Evolutionary conservation across 2,888 invertebrate species (phyloP).

Genomic region (Tyria jacobaeae): DNA sequence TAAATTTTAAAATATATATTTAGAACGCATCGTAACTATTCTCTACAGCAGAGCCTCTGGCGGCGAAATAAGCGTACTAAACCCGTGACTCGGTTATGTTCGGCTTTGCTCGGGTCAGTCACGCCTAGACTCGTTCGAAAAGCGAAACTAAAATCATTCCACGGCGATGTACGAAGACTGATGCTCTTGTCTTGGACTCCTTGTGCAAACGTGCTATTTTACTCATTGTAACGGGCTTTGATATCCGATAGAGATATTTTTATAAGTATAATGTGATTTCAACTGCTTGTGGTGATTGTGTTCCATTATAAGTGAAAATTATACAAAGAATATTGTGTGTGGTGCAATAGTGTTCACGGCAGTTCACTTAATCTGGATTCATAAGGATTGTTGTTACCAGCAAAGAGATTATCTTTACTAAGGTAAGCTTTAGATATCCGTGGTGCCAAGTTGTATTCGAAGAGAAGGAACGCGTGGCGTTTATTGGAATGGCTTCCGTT

Average conservation of each 20-base stretch:
- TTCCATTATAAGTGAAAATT: conserved; percentile 74
- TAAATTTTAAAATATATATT: conserved; percentile 8
- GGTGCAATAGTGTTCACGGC: conserved; percentile 78
- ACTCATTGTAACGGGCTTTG: conserved; percentile 76
- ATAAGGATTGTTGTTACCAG: conserved; percentile 76
- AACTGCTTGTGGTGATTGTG: conserved; percentile 79
- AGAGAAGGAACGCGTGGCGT: conserved; percentile 69
- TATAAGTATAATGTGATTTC: conserved; percentile 79
- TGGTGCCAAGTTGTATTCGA: conserved; percentile 34
- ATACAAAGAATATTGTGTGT: conserved; percentile 75
- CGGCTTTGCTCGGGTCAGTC: conserved; percentile 81
- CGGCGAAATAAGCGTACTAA: conserved; percentile 45
- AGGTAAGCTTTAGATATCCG: conserved; percentile 69
- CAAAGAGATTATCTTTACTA: conserved; percentile 67
- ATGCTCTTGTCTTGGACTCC: conserved; percentile 83
- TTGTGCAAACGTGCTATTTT: conserved; percentile 80
- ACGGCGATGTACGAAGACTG: conserved; percentile 84
- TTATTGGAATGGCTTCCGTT: conserved; percentile 82
- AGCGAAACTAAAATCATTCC: conserved; percentile 84
- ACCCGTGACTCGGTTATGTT: conserved; percentile 63
- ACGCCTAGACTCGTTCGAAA: conserved; percentile 86
- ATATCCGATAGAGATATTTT: conserved; percentile 72
- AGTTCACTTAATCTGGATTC: conserved; percentile 75
- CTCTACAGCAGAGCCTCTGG: conserved; percentile 63
- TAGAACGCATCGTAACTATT: conserved; percentile 46